phyloP scores from a whole-genome alignment of 2,113 vertebrate genomes.

The Saimiri boliviensis region DNA sequence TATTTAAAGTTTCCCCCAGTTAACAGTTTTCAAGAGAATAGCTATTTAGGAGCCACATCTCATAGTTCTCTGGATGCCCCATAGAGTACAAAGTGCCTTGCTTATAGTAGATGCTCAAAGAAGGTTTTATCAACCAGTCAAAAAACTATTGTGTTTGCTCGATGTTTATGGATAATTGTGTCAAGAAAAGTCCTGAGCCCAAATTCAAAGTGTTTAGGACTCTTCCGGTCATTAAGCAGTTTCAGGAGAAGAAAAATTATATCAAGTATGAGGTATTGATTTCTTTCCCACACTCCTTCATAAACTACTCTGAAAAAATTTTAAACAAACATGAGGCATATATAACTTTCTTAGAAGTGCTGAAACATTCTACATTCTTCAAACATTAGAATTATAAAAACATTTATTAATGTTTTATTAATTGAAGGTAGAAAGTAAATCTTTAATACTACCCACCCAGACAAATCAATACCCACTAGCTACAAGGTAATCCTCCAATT shows the following conservation, averaged over 20 bases:
- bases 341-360: not conserved
- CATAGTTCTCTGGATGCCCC: not conserved
- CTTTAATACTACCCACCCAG: not conserved
- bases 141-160: not conserved
- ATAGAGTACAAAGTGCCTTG: not conserved
- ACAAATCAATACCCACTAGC: not conserved
- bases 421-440: not conserved
- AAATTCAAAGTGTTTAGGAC: not conserved
- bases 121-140: not conserved
- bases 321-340: not conserved
- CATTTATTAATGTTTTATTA: conserved; percentile 4
- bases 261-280: not conserved
- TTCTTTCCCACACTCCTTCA: not conserved
- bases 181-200: not conserved
- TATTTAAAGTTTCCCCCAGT: not conserved
- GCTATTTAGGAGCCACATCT: not conserved
- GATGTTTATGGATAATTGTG: not conserved
- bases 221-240: not conserved
- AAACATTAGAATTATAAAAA: not conserved
- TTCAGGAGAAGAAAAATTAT: not conserved
- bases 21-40: conserved; percentile 10
- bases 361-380: not conserved
- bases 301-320: conserved; percentile 1
- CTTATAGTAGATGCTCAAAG: not conserved
- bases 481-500: not conserved